phyloP scores from a whole-genome alignment of 2,888 invertebrate species.

The Orthosia gracilis region DNA sequence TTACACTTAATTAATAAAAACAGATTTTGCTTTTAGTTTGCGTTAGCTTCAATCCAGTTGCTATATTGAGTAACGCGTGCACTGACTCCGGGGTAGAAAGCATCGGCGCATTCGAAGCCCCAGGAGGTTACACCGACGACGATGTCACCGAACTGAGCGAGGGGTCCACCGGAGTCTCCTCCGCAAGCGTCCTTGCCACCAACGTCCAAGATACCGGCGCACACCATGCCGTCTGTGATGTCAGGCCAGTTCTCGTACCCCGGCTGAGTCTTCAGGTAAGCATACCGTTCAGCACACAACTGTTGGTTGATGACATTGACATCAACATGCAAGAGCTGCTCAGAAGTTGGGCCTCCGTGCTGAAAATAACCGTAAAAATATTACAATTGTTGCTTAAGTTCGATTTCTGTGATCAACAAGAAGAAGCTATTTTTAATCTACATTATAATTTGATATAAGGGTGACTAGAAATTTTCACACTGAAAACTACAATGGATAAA shows the following conservation, averaged over 20 bases:
- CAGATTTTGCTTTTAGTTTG: background rate
- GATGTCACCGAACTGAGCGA: conserved; percentile 75
- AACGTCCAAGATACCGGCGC: conserved; percentile 72
- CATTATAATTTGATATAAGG: background rate
- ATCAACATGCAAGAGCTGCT: conserved; percentile 58
- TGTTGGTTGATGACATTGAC: conserved; percentile 71
- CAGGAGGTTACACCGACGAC: conserved; percentile 88
- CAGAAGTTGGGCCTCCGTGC: conserved; percentile 25
- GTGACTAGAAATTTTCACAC: no score
- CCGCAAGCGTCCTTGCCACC: conserved; percentile 82
- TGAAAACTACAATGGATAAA: no score
- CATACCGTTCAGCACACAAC: conserved; percentile 72
- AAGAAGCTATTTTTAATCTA: no score
- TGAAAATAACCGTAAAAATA: conserved; percentile 19
- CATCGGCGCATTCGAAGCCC: conserved; percentile 85
- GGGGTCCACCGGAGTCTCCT: conserved; percentile 90
- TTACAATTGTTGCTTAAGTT: background rate
- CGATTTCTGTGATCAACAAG: background rate
- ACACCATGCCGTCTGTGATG: conserved; percentile 71
- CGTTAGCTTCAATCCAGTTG: background rate
- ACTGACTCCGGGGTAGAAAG: conserved; percentile 87
- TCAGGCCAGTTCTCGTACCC: conserved; percentile 62
- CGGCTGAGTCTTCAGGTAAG: conserved; percentile 58
- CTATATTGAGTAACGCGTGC: conserved; percentile 59
- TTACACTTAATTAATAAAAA: background rate